These are phyloP conservation scores for Meganola albula DNA, from an alignment of 2,888 invertebrate genomes.

Conservation along the genomic window DNA sequence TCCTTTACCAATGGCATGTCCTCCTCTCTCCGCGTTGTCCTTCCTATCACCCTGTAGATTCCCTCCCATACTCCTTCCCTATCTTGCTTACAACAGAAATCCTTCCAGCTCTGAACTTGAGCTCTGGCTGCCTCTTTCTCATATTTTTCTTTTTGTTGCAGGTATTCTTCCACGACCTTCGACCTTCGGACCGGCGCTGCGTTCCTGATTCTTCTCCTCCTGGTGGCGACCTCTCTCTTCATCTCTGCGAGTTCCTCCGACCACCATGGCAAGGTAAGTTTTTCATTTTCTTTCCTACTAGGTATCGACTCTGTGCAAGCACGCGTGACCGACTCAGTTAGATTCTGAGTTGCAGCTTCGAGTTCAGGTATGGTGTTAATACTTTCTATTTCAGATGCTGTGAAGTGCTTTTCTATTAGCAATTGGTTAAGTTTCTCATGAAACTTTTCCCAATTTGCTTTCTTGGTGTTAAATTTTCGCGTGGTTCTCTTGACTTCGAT, in stretches of 20 bases:
- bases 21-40: constrained; percentile 2
- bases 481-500: constrained; percentile 8
- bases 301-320: constrained; percentile 9
- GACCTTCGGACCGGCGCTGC: constrained; percentile 5
- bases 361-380: constrained; percentile 2
- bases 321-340: constrained; percentile 5
- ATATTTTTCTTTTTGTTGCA: constrained; percentile 14
- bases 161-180: constrained; percentile 15
- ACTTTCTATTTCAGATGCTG: not conserved
- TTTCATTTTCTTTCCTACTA: constrained; percentile 3
- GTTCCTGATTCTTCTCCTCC: not conserved
- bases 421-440: constrained; percentile 9
- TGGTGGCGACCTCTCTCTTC: constrained; percentile 12
- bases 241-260: constrained; percentile 7
- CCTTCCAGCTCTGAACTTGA: constrained; percentile 19
- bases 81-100: constrained; percentile 20
- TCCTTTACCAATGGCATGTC: not conserved
- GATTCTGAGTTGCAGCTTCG: constrained; percentile 1
- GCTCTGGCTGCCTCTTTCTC: constrained; percentile 6
- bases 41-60: too few species aligned
- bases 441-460: constrained; percentile 18
- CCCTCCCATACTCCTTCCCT: too few species aligned
- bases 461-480: constrained; percentile 15
- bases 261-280: constrained; percentile 21
- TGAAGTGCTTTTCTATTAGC: constrained; percentile 1